Conservation (phyloP, 2,113 vertebrate species). For the Muntiacus reevesi region DNA sequence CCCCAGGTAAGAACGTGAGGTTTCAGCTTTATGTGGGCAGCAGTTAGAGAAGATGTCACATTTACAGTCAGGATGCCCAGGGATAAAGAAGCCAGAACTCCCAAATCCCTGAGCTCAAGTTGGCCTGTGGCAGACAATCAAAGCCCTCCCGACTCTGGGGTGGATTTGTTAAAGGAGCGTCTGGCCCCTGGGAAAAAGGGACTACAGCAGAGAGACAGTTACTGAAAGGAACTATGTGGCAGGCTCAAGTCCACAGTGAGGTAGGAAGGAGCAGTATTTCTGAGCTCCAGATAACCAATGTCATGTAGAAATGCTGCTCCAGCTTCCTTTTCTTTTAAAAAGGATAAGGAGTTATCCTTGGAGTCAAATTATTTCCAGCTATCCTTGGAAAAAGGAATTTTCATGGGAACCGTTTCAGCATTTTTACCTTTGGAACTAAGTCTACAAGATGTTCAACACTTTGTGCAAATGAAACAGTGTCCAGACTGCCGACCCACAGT, state of each 20-base stretch:
- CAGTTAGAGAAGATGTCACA: not conserved
- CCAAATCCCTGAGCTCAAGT: not conserved
- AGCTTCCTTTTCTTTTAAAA: not conserved
- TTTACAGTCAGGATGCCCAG: not conserved
- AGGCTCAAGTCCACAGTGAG: not conserved
- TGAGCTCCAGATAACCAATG: not conserved
- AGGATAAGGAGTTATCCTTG: not conserved
- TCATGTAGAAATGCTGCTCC: not conserved
- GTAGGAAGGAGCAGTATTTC: not conserved
- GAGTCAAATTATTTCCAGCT: not conserved
- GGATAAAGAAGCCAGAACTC: not conserved
- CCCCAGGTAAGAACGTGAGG: not conserved
- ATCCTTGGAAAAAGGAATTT: not conserved
- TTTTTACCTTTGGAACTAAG: not conserved
- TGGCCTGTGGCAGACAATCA: not conserved
- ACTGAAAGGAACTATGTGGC: fast-evolving
- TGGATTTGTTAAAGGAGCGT: not conserved
- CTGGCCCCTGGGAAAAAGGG: not conserved
- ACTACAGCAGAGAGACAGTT: fast-evolving
- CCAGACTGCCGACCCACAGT: not conserved
- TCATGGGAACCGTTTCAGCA: not conserved
- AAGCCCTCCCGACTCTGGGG: not conserved
- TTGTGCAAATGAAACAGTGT: not conserved
- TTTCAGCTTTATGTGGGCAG: not conserved
- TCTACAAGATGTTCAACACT: not conserved